Evolutionary conservation across 2,113 vertebrate species (phyloP).

Genomic region (Rafetus swinhoei): DNA sequence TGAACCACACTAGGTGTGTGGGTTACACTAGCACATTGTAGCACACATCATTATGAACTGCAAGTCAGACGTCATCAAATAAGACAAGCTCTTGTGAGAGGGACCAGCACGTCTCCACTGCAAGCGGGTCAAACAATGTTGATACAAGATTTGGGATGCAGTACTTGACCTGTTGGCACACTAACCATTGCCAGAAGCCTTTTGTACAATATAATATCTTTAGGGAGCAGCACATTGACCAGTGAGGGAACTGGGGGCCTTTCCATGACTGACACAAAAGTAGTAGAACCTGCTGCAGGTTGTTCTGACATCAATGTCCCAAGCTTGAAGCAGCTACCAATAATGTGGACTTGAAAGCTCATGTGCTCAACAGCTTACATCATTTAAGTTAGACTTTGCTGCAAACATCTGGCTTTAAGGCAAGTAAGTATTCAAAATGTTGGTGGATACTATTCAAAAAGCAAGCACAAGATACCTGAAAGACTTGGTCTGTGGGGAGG

Average conservation of each 20-base stretch:
- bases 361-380: not conserved
- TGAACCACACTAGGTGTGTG: too few species aligned
- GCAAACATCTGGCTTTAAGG: not conserved
- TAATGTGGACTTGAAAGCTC: not conserved
- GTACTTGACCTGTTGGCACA: not conserved
- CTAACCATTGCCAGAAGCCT: not conserved
- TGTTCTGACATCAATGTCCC: not conserved
- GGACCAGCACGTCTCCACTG: not conserved
- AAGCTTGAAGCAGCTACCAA: not conserved
- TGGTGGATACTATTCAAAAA: not conserved
- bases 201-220: not conserved
- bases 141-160: not conserved
- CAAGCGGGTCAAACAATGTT: not conserved
- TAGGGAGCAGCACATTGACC: too few species aligned
- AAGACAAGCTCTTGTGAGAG: not conserved
- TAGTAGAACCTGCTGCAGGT: not conserved
- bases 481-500: not conserved
- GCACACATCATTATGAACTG: not conserved
- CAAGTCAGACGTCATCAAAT: not conserved
- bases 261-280: not conserved
- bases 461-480: not conserved
- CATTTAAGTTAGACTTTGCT: not conserved
- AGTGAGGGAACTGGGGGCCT: not conserved
- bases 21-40: not conserved
- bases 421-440: not conserved